phyloP scores from a whole-genome alignment of 2,797 vertebrate species.

The Pipistrellus kuhlii region DNA sequence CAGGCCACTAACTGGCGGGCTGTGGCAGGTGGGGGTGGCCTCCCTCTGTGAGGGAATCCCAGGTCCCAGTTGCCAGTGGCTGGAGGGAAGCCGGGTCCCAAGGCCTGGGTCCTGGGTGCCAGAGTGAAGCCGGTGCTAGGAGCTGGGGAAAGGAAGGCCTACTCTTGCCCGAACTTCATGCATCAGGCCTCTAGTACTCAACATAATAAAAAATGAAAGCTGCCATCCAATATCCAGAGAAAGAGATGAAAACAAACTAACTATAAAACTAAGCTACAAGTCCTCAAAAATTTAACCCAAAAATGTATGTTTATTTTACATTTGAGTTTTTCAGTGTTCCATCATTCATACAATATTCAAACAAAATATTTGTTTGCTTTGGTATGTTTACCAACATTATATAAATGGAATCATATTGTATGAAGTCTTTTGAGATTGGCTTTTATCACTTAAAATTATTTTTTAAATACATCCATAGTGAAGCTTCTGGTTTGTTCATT shows the following conservation, averaged over 20 bases:
- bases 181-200: not conserved
- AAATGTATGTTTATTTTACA: slow-evolving; percentile 17
- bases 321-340: not conserved
- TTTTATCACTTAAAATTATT: slow-evolving; percentile 35
- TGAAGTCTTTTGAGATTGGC: not conserved
- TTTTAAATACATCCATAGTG: slow-evolving; percentile 14
- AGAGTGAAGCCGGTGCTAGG: too few species aligned
- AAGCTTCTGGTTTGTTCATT: not conserved
- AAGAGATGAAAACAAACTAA: not conserved
- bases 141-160: too few species aligned
- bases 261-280: slow-evolving; percentile 29
- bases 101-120: too few species aligned
- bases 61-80: too few species aligned
- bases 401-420: slow-evolving; percentile 22
- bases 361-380: not conserved
- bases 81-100: too few species aligned
- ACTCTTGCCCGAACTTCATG: too few species aligned
- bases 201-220: slow-evolving; percentile 55
- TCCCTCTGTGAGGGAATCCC: too few species aligned
- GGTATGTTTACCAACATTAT: slow-evolving; percentile 8
- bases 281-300: not conserved
- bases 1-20: too few species aligned
- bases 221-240: slow-evolving; percentile 22
- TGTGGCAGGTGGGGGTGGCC: too few species aligned
- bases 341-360: not conserved